A percentile compares a stretch with the other conserved stretches of the same genome.
Conservation (phyloP, 2,797 vertebrate genomes). For the Sebastes aleutianus region DNA sequence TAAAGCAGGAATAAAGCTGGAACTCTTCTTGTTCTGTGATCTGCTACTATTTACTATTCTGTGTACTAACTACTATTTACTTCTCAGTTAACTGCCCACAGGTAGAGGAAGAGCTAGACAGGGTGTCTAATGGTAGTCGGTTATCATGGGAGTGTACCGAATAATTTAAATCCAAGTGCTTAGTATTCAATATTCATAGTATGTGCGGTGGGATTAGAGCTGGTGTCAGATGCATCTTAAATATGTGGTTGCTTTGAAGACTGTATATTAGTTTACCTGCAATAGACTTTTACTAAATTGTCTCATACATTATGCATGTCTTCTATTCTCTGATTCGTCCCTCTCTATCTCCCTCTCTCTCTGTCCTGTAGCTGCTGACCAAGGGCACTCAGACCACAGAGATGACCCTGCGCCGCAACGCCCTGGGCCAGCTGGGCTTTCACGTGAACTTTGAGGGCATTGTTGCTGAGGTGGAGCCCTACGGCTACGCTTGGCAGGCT, state of each 20-base stretch:
- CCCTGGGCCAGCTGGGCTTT: slow-evolving; percentile 96
- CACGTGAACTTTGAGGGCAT: slow-evolving; percentile 99
- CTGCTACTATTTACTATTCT: neutral
- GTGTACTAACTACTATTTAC: slow-evolving; percentile 18
- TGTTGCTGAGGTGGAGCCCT: slow-evolving; percentile 97
- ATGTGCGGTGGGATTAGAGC: neutral
- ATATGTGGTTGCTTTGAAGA: neutral
- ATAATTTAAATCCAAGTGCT: slow-evolving; percentile 2
- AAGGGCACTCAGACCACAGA: slow-evolving; percentile 96
- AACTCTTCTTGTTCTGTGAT: neutral
- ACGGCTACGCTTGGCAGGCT: slow-evolving; percentile 96
- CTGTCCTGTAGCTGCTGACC: slow-evolving; percentile 85
- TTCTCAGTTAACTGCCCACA: slow-evolving; percentile 9
- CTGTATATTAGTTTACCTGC: neutral
- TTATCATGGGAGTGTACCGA: neutral
- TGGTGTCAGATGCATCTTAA: neutral
- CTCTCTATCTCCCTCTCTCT: neutral
- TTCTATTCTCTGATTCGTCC: neutral
- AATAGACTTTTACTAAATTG: neutral
- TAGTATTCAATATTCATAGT: neutral
- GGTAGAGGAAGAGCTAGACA: neutral
- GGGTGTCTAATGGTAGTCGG: neutral
- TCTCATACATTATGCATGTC: neutral
- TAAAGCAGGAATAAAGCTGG: neutral
- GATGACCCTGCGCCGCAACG: slow-evolving; percentile 96